Conservation (phyloP, 2,888 invertebrate species). For the Cryptus armator region DNA sequence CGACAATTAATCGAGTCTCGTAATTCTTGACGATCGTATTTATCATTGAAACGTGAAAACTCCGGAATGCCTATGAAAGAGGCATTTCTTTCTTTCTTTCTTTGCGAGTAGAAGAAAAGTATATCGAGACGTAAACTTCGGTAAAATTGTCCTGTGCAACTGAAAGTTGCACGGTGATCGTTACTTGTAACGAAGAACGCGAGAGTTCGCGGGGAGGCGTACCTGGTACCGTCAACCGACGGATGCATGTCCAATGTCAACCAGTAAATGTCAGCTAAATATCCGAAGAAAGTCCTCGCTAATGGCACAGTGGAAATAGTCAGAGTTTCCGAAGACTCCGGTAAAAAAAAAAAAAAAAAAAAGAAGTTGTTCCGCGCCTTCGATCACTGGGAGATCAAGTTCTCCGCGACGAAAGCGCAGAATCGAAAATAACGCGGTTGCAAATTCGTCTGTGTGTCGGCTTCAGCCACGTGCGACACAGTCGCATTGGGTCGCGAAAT, state of each 20-base stretch:
- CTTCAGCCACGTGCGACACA: not conserved
- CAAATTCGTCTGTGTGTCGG: not conserved
- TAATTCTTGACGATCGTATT: too few relatives aligned
- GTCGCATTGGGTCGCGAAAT: not conserved
- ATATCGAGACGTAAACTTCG: not conserved
- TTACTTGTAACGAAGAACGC: conserved; percentile 21
- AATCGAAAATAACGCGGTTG: not conserved
- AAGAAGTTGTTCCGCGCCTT: conserved; percentile 14
- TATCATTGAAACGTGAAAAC: not conserved
- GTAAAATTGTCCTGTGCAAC: not conserved
- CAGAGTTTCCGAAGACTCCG: conserved; percentile 24
- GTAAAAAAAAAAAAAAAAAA: not conserved
- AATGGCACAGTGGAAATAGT: conserved; percentile 27
- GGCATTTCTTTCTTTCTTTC: not conserved
- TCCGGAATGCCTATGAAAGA: not conserved
- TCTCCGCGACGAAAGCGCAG: conserved; percentile 3
- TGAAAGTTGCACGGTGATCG: conserved; percentile 3
- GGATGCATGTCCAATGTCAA: conserved; percentile 21
- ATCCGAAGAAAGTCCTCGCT: not conserved
- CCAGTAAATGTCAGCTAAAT: conserved; percentile 17
- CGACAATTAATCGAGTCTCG: too few relatives aligned
- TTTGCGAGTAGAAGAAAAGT: not conserved
- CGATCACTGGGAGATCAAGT: conserved; percentile 37
- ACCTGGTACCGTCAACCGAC: conserved; percentile 28
- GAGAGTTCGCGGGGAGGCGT: conserved; percentile 23